These are phyloP conservation scores for Cydia amplana DNA, from an alignment of 1,140 invertebrate genomes.

Conservation along the genomic window DNA sequence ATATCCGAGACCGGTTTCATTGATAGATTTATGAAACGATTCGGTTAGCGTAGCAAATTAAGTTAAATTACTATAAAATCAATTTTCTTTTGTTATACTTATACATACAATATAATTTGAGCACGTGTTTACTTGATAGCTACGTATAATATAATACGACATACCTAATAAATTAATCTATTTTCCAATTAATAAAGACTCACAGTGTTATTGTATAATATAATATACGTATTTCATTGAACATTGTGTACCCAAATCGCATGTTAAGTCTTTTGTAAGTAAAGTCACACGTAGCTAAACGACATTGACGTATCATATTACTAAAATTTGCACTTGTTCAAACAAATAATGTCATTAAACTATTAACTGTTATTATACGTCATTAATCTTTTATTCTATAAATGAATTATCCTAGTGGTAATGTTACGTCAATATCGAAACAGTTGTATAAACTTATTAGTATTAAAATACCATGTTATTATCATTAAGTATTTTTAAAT, in stretches of 20 bases:
- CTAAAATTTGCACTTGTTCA: background rate
- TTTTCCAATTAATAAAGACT: background rate
- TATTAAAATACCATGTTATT: slow-evolving; percentile 10
- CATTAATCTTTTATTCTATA: slow-evolving; percentile 7
- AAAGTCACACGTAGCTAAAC: background rate
- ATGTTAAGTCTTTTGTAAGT: slow-evolving; percentile 25
- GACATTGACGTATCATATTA: background rate
- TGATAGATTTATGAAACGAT: background rate
- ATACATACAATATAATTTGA: background rate
- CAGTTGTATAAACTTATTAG: slow-evolving; percentile 27
- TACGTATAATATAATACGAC: background rate
- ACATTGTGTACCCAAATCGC: slow-evolving; percentile 26
- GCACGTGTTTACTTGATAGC: background rate
- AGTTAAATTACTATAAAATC: slow-evolving; percentile 4
- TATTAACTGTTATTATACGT: background rate
- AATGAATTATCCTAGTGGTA: slow-evolving; percentile 22
- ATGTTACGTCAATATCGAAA: slow-evolving; percentile 27
- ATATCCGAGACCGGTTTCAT: background rate
- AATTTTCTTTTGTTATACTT: background rate
- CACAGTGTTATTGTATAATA: background rate
- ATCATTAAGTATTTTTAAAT: background rate
- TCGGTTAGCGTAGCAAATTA: background rate
- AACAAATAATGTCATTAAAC: background rate
- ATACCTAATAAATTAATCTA: background rate
- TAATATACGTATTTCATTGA: slow-evolving; percentile 34